Evolutionary conservation across 2,888 invertebrate species (phyloP).

Genomic region (Hypsopygia costalis): DNA sequence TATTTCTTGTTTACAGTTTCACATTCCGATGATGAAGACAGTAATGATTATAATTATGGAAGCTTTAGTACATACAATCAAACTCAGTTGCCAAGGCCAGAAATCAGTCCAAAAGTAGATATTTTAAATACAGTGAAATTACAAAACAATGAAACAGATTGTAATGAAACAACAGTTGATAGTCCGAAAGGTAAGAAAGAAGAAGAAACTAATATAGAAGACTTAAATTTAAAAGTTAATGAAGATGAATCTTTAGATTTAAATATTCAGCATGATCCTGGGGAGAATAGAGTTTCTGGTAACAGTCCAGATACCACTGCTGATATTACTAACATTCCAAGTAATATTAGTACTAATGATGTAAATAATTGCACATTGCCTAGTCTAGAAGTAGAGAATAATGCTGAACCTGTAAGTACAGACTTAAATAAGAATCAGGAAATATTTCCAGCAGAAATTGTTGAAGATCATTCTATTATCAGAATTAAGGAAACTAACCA

Average conservation of each 20-base stretch:
- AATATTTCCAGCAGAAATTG: not conserved
- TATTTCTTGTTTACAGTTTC: constrained; percentile 50
- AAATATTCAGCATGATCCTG: constrained; percentile 23
- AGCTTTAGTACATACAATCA: constrained; percentile 50
- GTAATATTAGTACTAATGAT: constrained; percentile 14
- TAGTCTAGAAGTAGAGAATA: constrained; percentile 1
- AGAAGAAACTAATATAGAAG: constrained; percentile 38
- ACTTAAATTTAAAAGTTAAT: constrained; percentile 55
- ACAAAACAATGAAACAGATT: constrained; percentile 18
- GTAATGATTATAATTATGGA: constrained; percentile 54
- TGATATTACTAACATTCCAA: constrained; percentile 26
- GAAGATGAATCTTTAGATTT: constrained; percentile 32
- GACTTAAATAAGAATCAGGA: constrained; percentile 9
- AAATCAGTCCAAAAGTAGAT: not conserved
- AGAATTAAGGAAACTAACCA: not conserved
- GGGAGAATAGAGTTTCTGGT: constrained; percentile 19
- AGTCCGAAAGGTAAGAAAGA: constrained; percentile 14
- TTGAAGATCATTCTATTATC: not conserved
- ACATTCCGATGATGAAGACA: constrained; percentile 60
- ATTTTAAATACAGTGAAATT: not conserved
- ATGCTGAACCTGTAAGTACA: not conserved
- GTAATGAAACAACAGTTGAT: constrained; percentile 12
- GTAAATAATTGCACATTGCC: constrained; percentile 1
- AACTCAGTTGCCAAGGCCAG: constrained; percentile 31
- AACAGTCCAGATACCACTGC: constrained; percentile 16